Base-by-base conservation (phyloP, 2,113 vertebrate species). In the Osmerus eperlanus region DNA sequence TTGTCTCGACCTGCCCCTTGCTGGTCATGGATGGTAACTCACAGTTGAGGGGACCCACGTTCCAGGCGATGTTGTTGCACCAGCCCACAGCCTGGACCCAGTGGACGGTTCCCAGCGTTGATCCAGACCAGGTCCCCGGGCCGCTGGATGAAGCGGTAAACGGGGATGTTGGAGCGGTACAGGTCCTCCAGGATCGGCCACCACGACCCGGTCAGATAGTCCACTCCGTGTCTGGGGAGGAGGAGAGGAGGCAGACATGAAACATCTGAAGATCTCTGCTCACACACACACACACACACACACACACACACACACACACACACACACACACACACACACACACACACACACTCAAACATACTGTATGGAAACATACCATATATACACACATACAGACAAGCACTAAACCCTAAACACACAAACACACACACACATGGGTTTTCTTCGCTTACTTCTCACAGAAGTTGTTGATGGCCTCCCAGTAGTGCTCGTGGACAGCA, bases 31-130 rank as follows among this genome's bases (percentile, higher is more conserved):
- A 12, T 3, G 11, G 47, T 8, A 2, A 87, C 92, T 92, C 71
- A 97, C 95, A 92, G 64, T 95, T 97, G 74, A 97, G 91, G 0
- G 96, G 96, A 15, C 96, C 96, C 21, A 96, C 95, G 8, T 97
- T 97, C 96, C 96, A 97, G 71, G 96, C 96, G 1, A 97, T 97
- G 87, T 97, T 97, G 90, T 97, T 97, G 83, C 96, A 97, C 96
- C 95, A 97, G 75, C 96, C 96, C 0, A 95, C 95, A 1, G 96
- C 96, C 87, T 97, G 96, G 63, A 96, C 95, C 96, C 96, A 97
- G 83, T 97, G 96, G 25, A 97, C 95, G 0, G 96, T 96, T 96
- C 23, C 96, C 96, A 0, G 95, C 95, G 1, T 97, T 97, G 70
- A 97, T 97, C 96, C 96, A 97, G 78, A 97, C 96, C 15, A 97